Base-by-base conservation (phyloP, 2,888 invertebrate genomes). In the Tetragonisca angustula region DNA sequence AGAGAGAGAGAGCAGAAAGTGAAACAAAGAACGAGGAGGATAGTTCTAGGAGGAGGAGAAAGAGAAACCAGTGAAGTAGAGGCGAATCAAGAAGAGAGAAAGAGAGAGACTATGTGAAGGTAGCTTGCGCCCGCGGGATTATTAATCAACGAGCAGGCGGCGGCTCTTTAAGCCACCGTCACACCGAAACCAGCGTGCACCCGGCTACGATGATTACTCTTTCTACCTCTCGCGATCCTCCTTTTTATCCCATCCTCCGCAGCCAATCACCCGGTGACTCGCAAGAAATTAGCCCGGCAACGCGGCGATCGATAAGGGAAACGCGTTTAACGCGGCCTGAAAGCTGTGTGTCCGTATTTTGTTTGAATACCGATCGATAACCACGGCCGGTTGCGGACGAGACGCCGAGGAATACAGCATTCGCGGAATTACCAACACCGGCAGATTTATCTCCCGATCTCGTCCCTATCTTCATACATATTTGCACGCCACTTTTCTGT, bases 71-170 rank as follows among this genome's bases (percentile, higher is more conserved):
- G 56, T 56, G 68, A n/a, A 17, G 11, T 4, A 50, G 24, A 27
- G 68, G 65, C 24, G 52, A 32, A 32, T 52, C 27, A 59, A 36
- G 49, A 59, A 24, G 56, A 52, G 24, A 36, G 36, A 9, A 61
- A 9, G 24, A 36, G 36, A 9, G 67, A 9, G 27, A 75, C 52
- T 36, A 81, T 73, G 83, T 80, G 89, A 78, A 87, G 78, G 84
- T 76, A 87, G 83, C 79, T 87, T 83, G 87, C 83, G 80, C 85
- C 83, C 83, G 70, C 72, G 74, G 83, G 87, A 88, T 90, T 90
- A 90, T 89, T 90, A 90, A 90, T 90, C 90, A 90, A 89, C 87
- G 86, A 81, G 72, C 78, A 87, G 88, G 80, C 81, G 83, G 83
- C 85, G 83, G 83, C 81, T 81, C 75, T 86, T 87, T 81, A 90